phyloP scores from a whole-genome alignment of 2,113 vertebrate species.

The Channa argus region DNA sequence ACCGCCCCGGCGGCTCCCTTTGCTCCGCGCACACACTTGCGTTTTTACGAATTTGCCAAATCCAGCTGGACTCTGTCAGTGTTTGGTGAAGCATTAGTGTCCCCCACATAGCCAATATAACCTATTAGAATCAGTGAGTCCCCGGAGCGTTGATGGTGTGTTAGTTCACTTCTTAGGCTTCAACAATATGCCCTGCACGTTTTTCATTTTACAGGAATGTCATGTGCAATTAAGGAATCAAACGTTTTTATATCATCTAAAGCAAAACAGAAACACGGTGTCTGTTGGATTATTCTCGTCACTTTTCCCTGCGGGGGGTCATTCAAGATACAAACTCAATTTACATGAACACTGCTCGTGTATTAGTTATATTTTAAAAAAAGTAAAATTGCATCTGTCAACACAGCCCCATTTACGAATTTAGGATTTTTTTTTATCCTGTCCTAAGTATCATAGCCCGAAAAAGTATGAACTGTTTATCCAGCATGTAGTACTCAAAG shows the following conservation, averaged over 20 bases:
- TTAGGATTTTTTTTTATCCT: conserved; percentile 2
- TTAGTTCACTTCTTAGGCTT: not conserved
- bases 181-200: not conserved
- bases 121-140: not conserved
- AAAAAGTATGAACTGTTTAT: not conserved
- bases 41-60: conserved; percentile 35
- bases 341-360: not conserved
- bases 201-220: too few species aligned
- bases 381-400: not conserved
- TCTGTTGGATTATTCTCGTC: too few species aligned
- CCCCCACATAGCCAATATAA: conserved; percentile 8
- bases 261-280: too few species aligned
- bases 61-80: not conserved
- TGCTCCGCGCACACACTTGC: conserved; percentile 36
- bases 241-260: too few species aligned
- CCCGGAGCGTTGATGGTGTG: not conserved
- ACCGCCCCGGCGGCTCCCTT: conserved; percentile 35
- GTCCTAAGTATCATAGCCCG: not conserved
- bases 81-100: not conserved
- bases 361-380: not conserved
- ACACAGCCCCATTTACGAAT: not conserved
- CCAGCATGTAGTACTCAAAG: not conserved
- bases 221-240: too few species aligned
- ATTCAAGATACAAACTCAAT: not conserved
- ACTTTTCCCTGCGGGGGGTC: too few species aligned